Base-by-base conservation (phyloP, 2,113 vertebrate species). In the Gavia stellata region DNA sequence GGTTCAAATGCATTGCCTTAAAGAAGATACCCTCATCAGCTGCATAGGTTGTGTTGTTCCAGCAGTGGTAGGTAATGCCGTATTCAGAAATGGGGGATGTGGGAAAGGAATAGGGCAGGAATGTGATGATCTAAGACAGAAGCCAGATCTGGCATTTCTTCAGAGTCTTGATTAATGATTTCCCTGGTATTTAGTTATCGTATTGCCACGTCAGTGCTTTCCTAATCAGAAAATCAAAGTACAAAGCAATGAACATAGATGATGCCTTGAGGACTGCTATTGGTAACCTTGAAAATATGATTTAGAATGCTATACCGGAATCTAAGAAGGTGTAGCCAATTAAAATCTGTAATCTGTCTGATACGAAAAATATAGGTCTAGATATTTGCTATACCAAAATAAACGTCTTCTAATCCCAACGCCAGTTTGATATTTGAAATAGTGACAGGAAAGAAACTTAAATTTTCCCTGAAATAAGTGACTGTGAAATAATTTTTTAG, bases 181-280 rank as follows among this genome's bases (percentile, higher is more conserved):
- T 94, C 86, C 68, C 34, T 80, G 47, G 34, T 72, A 58, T 82
- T 92, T 81, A 94, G 61, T 42, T 78, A 6, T 55, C 61, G 56
- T 86, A 86, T 56, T 94, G 88, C 65, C 15, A 3, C 45, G 52
- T 73, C 81, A 73, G 61, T 94, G 52, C 49, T 91, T 86, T 80
- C 63, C 38, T 92, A 88, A 94, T 74, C 83, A 74, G 88, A 92
- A 97, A 95, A 90, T 92, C 88, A 31, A 97, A 94, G 63, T 52
- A 59, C 53, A 34, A 59, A 77, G 49, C 45, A 81, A 83, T 92
- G 70, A 79, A 79, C 31, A 25, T 28, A 83, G 86, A 63, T 86
- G 78, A 28, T 73, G 61, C 42, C 63, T 94, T 91, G 49, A 87
- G 56, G 49, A 26, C 44, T 81, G 78, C 42, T 88, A 7, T 62